These are phyloP conservation scores for Epicauta chinensis DNA, from an alignment of 1,140 invertebrate genomes.

Conservation along the genomic window DNA sequence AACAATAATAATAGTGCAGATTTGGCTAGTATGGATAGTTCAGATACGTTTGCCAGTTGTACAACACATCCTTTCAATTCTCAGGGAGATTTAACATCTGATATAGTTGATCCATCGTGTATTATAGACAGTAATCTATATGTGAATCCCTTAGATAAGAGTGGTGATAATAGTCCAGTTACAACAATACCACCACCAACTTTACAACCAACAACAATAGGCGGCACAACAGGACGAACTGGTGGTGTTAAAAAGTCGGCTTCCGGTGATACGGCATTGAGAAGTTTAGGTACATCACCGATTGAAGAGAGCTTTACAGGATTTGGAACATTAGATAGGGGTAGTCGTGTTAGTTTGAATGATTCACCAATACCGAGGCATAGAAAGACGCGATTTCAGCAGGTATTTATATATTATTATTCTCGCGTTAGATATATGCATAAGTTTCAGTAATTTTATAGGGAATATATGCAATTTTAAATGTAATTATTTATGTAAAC, in stretches of 20 bases:
- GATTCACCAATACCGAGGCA: slow-evolving; percentile 71
- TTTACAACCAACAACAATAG: slow-evolving; percentile 18
- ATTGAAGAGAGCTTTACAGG: slow-evolving; percentile 49
- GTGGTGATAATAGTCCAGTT: slow-evolving; percentile 43
- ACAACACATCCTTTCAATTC: slow-evolving; percentile 90
- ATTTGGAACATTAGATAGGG: slow-evolving; percentile 48
- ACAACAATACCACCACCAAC: slow-evolving; percentile 21
- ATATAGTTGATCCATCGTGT: slow-evolving; percentile 48
- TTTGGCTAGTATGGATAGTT: slow-evolving; percentile 71
- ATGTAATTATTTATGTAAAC: too few species aligned
- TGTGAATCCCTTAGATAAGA: slow-evolving; percentile 80
- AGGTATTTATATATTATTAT: too few species aligned
- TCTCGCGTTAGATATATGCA: too few species aligned
- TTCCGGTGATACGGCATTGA: slow-evolving; percentile 65
- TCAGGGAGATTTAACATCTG: slow-evolving; percentile 69
- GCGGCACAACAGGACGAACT: slow-evolving; percentile 30
- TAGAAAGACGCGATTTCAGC: slow-evolving; percentile 79
- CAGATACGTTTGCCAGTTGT: slow-evolving; percentile 92
- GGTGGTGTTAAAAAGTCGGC: slow-evolving; percentile 63
- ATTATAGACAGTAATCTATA: slow-evolving; percentile 75
- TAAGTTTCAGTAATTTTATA: too few species aligned
- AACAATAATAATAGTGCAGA: slow-evolving; percentile 53
- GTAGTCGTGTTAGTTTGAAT: slow-evolving; percentile 57
- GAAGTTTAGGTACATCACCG: slow-evolving; percentile 47
- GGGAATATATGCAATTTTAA: too few species aligned